phyloP scores from a whole-genome alignment of 2,888 invertebrate genomes.

The Troides oblongomaculatus region DNA sequence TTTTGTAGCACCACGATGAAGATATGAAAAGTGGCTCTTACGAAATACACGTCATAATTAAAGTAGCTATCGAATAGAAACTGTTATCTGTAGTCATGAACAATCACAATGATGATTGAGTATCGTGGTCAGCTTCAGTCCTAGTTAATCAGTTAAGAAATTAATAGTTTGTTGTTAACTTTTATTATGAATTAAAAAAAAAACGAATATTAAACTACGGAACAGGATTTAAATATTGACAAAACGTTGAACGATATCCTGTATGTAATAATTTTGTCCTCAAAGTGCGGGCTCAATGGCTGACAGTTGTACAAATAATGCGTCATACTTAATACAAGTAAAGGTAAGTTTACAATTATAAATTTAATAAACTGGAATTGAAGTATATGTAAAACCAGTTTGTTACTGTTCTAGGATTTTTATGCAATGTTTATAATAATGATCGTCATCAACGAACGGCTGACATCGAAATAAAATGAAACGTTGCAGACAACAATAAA shows the following conservation, averaged over 20 bases:
- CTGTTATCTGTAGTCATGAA: constrained; percentile 25
- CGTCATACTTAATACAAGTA: too few species aligned
- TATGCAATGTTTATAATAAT: not conserved
- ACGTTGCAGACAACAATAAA: constrained; percentile 13
- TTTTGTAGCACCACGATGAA: constrained; percentile 61
- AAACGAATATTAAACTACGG: too few species aligned
- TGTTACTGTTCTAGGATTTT: not conserved
- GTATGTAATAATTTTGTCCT: too few species aligned
- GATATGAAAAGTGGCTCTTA: constrained; percentile 56
- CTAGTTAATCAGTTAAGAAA: not conserved
- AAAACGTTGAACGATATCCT: too few species aligned
- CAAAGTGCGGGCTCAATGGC: too few species aligned
- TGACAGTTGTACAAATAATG: too few species aligned
- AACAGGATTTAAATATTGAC: too few species aligned
- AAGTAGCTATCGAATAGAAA: constrained; percentile 39
- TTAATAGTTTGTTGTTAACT: not conserved
- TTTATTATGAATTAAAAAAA: not conserved
- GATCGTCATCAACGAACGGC: constrained; percentile 46
- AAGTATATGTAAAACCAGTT: not conserved
- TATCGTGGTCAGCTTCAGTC: constrained; percentile 9
- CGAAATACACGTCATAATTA: constrained; percentile 54
- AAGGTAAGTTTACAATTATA: too few species aligned
- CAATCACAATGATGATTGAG: constrained; percentile 52
- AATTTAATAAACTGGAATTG: not conserved
- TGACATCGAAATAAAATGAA: constrained; percentile 40